Percentiles rank a stretch among this genome's conserved stretches.
Evolutionary conservation across 2,113 vertebrate genomes (phyloP).

Genomic region (Cebidichthys violaceus): DNA sequence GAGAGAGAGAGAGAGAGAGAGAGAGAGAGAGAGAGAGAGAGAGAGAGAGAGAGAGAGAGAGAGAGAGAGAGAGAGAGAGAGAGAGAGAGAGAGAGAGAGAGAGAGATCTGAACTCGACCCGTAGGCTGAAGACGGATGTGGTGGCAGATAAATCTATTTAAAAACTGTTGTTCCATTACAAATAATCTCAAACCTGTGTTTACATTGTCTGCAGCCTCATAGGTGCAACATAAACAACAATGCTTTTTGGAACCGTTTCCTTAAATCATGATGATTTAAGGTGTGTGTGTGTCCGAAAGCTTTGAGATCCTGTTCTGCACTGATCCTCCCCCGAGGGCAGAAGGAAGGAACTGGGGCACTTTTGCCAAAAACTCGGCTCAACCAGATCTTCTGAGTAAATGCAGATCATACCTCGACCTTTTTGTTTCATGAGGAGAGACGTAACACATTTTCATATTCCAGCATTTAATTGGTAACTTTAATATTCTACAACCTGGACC

Average conservation of each 20-base stretch:
- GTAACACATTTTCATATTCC: conserved; percentile 42
- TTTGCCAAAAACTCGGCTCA: conserved; percentile 55
- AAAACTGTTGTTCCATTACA: conserved; percentile 8
- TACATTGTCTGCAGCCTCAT: conserved; percentile 22
- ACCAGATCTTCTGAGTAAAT: conserved; percentile 41
- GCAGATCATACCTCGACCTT: conserved; percentile 15
- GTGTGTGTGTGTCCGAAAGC: conserved; percentile 9
- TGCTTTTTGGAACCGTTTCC: conserved; percentile 21
- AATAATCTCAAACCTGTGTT: background rate
- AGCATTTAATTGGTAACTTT: conserved; percentile 1
- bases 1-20: too few species aligned
- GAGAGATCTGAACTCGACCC: conserved; percentile 21
- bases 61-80: too few species aligned
- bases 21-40: too few species aligned
- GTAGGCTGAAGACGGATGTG: background rate
- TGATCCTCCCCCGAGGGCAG: conserved; percentile 52
- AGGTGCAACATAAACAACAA: background rate
- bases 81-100: too few species aligned
- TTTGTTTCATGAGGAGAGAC: conserved; percentile 30
- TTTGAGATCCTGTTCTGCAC: conserved; percentile 60
- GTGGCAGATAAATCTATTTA: conserved; percentile 10
- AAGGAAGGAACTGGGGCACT: conserved; percentile 44
- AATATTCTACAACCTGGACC: background rate
- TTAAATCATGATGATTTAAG: conserved; percentile 52
- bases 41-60: too few species aligned